Evolutionary conservation across 2,113 vertebrate genomes (phyloP).

Genomic region (Agelaius tricolor): DNA sequence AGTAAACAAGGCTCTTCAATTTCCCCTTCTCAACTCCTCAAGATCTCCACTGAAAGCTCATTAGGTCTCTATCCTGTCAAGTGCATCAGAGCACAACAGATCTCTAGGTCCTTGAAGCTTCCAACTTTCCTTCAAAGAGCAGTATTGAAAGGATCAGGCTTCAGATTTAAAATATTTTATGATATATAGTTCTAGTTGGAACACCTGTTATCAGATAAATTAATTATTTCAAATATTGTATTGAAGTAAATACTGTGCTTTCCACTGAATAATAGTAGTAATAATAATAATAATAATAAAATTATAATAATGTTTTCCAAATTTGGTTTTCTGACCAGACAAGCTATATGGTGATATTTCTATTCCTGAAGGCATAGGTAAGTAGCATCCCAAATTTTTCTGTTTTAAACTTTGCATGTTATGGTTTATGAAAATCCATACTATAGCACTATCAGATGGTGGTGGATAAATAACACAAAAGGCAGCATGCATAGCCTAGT

Average conservation of each 20-base stretch:
- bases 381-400: neutral
- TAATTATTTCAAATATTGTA: neutral
- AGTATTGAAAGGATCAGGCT: neutral
- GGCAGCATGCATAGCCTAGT: neutral
- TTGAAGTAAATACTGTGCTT: neutral
- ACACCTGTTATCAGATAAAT: neutral
- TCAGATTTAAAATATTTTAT: neutral
- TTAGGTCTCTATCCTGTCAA: neutral
- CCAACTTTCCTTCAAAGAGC: neutral
- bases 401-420: neutral
- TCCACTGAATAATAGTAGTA: neutral
- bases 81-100: neutral
- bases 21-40: neutral
- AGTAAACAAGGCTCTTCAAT: neutral
- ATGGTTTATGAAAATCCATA: neutral
- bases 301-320: neutral
- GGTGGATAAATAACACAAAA: neutral
- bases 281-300: neutral
- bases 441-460: neutral
- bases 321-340: neutral
- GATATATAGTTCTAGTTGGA: neutral
- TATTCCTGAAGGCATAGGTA: neutral
- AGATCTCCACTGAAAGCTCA: neutral
- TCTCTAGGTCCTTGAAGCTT: neutral
- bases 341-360: neutral